Conservation (phyloP, 2,797 vertebrate species). For the Propithecus deckenii region DNA sequence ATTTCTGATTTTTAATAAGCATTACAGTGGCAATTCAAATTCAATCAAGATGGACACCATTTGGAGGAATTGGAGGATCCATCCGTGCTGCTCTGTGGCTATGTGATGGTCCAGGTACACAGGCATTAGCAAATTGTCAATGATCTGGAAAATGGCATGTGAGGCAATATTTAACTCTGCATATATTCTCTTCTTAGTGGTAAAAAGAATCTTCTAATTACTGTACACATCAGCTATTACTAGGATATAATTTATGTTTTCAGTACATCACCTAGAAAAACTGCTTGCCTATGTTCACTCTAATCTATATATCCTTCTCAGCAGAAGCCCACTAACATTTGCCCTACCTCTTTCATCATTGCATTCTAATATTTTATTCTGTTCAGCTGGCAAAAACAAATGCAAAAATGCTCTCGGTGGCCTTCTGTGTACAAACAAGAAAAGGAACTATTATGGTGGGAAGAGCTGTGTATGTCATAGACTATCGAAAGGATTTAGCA, state of each 20-base stretch:
- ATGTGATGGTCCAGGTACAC: background rate
- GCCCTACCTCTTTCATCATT: background rate
- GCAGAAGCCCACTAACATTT: background rate
- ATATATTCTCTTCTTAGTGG: background rate
- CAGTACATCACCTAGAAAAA: background rate
- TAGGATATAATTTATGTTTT: constrained; percentile 24
- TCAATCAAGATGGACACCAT: background rate
- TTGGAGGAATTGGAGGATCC: background rate
- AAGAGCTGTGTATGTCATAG: background rate
- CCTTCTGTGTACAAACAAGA: background rate
- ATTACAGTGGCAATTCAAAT: background rate
- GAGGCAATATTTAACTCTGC: background rate
- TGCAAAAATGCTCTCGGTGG: background rate
- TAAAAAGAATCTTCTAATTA: constrained; percentile 15
- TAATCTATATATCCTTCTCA: constrained; percentile 11
- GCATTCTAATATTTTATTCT: constrained; percentile 24
- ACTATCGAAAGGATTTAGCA: background rate
- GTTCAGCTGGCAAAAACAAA: background rate
- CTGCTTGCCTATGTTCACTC: background rate
- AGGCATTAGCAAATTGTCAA: background rate
- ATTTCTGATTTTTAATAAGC: constrained; percentile 5
- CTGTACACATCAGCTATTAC: background rate
- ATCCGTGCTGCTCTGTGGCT: background rate
- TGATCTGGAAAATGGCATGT: background rate
- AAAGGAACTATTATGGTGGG: background rate